Evolutionary conservation across 2,888 invertebrate genomes (phyloP), one percentile per base, ranked within the genome.

Genomic region (Thereva unica): DNA sequence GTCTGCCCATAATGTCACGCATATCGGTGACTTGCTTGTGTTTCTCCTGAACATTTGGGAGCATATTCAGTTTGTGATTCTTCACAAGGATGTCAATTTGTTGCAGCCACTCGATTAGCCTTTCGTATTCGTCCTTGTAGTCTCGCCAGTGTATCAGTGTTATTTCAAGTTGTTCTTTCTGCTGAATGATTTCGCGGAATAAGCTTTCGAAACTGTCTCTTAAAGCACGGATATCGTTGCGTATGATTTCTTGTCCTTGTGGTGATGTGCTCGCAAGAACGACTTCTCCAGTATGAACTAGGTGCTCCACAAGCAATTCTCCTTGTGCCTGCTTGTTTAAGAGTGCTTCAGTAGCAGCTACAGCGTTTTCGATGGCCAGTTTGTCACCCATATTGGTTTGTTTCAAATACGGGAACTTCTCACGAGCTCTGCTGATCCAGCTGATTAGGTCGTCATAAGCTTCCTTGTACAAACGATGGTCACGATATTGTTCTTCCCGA

Each of bases 241-340:
- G 87, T 72, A 95, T 92, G 35, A 88, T 84, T 71, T 86, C 87
- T 77, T 92, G 91, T 1, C 95, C 95, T 70, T 88, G 87, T 0
- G 85, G 82, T 61, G 92, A 93, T 0, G 94, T 93, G 73, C 91
- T 91, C 0, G 92, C 91, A 67, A 92, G 83, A 2, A 93, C 90
- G 5, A 94, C 93, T 79, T 94, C 90, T 4, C 93, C 65, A 9
- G 92, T 91, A 73, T 93, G 93, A 71, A 92, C 90, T 54, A 95
- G 82, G 78, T 93, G 92, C 77, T 95, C 95, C 5, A 95, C 85
- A 57, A 95, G 81, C 0, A 95, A 82, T 78, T 94, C 93, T 4
- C 95, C 95, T 82, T 94, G 94, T 5, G 93, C 92, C 81, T 93
- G 92, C 76, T 94, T 94, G 74, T 94, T 94, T 38, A 94, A 83